Percentiles rank a stretch among this genome's conserved stretches.
phyloP scores from a whole-genome alignment of 1,140 invertebrate genomes.

The Rhizoglyphus robini region DNA sequence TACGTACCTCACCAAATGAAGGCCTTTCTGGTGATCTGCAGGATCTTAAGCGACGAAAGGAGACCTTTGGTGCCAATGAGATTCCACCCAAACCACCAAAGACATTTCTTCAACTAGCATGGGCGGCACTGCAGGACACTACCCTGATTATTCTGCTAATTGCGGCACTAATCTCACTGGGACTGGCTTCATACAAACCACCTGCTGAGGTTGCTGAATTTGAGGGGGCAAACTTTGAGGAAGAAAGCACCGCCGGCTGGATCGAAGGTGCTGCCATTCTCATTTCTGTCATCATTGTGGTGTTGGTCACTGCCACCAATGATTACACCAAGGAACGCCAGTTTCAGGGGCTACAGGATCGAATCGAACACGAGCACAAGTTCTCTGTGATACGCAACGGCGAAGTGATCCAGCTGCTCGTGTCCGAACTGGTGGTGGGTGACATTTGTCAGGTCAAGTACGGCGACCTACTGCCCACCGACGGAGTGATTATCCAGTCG shows the following conservation, averaged over 20 bases:
- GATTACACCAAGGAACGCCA: conserved; percentile 98
- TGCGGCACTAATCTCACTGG: conserved; percentile 80
- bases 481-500: conserved; percentile 91
- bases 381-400: conserved; percentile 86
- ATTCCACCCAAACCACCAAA: conserved; percentile 99
- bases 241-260: conserved; percentile 84
- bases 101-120: conserved; percentile 93
- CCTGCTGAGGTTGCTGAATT: conserved; percentile 28
- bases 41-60: conserved; percentile 77
- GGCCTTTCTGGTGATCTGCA: conserved; percentile 74
- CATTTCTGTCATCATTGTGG: conserved; percentile 93
- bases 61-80: conserved; percentile 90
- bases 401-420: conserved; percentile 82
- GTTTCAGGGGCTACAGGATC: conserved; percentile 81
- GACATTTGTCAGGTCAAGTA: conserved; percentile 97
- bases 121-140: conserved; percentile 97
- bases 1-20: conserved; percentile 38
- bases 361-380: conserved; percentile 97
- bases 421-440: conserved; percentile 93
- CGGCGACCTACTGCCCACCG: conserved; percentile 92
- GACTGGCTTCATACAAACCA: conserved; percentile 77
- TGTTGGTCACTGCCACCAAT: conserved; percentile 96
- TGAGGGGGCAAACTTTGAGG: conserved; percentile 37
- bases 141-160: conserved; percentile 81
- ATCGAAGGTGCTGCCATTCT: conserved; percentile 96